phyloP scores from a whole-genome alignment of 2,113 vertebrate genomes.

The Aptenodytes forsteri region DNA sequence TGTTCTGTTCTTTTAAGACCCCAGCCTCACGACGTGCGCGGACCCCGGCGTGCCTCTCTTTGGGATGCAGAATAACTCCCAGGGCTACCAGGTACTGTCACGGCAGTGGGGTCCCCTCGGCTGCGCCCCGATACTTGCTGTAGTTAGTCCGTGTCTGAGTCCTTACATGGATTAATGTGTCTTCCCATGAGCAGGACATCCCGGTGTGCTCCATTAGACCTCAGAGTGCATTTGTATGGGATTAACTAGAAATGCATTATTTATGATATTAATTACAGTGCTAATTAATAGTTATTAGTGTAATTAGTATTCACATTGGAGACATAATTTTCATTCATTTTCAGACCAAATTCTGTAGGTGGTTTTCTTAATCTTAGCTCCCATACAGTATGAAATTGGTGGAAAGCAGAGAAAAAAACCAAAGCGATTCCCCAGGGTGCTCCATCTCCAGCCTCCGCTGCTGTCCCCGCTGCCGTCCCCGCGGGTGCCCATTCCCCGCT shows the following conservation, averaged over 20 bases:
- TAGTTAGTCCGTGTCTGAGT: fast-evolving
- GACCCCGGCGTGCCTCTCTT: slow-evolving; percentile 91
- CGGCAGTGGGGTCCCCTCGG: fast-evolving
- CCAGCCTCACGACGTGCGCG: slow-evolving; percentile 87
- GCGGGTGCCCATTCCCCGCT: neutral
- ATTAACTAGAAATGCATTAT: neutral
- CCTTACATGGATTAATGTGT: fast-evolving
- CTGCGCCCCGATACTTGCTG: fast-evolving
- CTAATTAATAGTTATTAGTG: neutral
- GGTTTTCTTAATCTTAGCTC: neutral
- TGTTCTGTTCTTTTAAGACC: slow-evolving; percentile 75
- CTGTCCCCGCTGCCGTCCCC: neutral
- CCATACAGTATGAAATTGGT: neutral
- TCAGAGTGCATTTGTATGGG: fast-evolving
- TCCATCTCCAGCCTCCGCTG: neutral
- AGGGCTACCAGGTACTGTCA: slow-evolving; percentile 89
- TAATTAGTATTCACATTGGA: neutral
- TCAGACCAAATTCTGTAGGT: neutral
- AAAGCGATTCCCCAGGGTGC: neutral
- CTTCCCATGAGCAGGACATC: neutral
- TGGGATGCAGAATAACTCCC: slow-evolving; percentile 93
- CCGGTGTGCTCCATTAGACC: fast-evolving
- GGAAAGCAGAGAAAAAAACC: neutral
- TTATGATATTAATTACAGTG: neutral
- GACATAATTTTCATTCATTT: neutral